These are phyloP conservation scores for Gadus chalcogrammus DNA, from an alignment of 2,113 vertebrate species.

Conservation along the genomic window DNA sequence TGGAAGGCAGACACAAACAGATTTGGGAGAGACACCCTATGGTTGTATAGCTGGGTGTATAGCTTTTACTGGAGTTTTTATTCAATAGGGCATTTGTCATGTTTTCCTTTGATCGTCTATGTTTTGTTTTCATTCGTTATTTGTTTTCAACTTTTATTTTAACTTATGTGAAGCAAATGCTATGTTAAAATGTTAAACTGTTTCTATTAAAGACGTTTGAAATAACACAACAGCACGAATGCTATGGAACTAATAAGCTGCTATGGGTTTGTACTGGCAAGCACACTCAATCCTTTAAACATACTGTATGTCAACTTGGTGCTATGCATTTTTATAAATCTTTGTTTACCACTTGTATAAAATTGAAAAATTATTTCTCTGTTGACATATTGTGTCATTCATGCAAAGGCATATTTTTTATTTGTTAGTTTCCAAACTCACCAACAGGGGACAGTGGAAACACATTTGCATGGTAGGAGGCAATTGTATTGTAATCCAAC, in stretches of 20 bases:
- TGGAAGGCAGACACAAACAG: constrained; percentile 21
- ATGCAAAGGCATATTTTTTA: constrained; percentile 14
- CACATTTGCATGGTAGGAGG: constrained; percentile 9
- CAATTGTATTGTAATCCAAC: too few relatives aligned
- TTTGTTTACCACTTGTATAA: constrained; percentile 46
- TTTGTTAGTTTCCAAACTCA: constrained; percentile 34
- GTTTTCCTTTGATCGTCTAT: constrained; percentile 36
- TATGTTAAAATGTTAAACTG: constrained; percentile 54
- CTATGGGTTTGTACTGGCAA: constrained; percentile 69
- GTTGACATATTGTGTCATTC: constrained; percentile 42
- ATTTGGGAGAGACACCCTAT: constrained; percentile 34
- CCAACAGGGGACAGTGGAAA: constrained; percentile 52
- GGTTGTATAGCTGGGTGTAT: constrained; percentile 56
- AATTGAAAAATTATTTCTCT: constrained; percentile 42
- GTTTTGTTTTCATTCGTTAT: constrained; percentile 42
- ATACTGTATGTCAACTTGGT: constrained; percentile 68
- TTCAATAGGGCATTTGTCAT: constrained; percentile 58
- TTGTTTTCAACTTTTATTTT: constrained; percentile 58
- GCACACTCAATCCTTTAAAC: constrained; percentile 48
- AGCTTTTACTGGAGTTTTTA: constrained; percentile 47
- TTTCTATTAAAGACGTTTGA: constrained; percentile 47
- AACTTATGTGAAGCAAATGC: constrained; percentile 75
- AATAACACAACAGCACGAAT: constrained; percentile 48
- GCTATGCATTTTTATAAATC: constrained; percentile 66
- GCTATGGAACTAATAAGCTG: constrained; percentile 64